phyloP scores from a whole-genome alignment of 35 echinoderm and acorn worm genomes.

The Heliocidaris erythrogramma region DNA sequence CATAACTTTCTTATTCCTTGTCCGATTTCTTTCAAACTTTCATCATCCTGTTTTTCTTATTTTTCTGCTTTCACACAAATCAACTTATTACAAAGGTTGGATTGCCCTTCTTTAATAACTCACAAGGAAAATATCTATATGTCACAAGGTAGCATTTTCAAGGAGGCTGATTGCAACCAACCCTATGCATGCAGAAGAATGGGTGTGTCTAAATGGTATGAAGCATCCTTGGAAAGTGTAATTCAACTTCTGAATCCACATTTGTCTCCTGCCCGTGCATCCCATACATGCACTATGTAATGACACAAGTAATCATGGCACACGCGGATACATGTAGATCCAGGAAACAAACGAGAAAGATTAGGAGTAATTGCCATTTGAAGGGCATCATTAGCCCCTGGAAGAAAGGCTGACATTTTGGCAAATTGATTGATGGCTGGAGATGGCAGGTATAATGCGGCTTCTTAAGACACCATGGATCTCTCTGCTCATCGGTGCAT shows the following conservation, averaged over 20 bases:
- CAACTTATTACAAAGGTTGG: no score
- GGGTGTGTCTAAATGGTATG: background rate
- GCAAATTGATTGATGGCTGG: slow-evolving; percentile 31
- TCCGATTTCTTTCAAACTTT: no score
- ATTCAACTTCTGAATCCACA: background rate
- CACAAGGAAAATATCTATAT: no score
- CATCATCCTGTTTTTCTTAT: no score
- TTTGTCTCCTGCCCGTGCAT: background rate
- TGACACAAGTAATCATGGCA: background rate
- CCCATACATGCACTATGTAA: background rate
- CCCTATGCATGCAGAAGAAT: background rate
- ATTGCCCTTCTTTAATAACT: no score
- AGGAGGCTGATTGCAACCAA: no score
- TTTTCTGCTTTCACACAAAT: no score
- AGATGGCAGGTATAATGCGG: background rate
- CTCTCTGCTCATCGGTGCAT: background rate
- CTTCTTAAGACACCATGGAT: background rate
- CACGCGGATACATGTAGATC: background rate
- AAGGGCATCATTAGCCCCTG: slow-evolving; percentile 39
- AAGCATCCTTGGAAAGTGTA: background rate
- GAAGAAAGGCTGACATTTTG: slow-evolving; percentile 24
- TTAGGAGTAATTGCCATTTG: slow-evolving; percentile 40
- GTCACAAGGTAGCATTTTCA: no score
- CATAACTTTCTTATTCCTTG: no score
- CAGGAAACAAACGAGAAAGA: background rate